Conservation (phyloP, 2,888 invertebrate genomes). For the Falcaria lacertinaria region DNA sequence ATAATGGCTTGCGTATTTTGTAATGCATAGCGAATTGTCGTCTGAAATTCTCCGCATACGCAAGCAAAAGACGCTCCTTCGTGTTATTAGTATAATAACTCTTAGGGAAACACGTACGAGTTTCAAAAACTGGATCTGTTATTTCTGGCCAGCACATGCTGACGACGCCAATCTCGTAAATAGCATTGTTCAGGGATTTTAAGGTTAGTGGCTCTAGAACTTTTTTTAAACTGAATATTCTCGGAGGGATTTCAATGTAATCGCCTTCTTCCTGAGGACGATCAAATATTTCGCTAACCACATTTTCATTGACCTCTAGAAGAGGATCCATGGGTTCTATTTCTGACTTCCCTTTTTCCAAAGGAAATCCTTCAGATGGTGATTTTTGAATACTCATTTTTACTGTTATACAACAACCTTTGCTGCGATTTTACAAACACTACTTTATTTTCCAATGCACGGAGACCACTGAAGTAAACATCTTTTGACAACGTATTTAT, state of each 20-base stretch:
- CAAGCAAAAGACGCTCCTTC: conserved; percentile 85
- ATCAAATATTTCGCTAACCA: conserved; percentile 47
- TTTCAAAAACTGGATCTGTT: conserved; percentile 76
- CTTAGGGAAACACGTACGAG: conserved; percentile 80
- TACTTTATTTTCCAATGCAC: background rate
- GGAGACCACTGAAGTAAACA: background rate
- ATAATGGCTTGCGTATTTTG: conserved; percentile 80
- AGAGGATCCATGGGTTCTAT: conserved; percentile 52
- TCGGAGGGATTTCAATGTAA: conserved; percentile 55
- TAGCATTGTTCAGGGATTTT: conserved; percentile 78
- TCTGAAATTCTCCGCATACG: conserved; percentile 89
- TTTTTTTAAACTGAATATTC: conserved; percentile 53
- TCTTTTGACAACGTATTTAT: too few relatives aligned
- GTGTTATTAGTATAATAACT: conserved; percentile 82
- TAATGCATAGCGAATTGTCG: conserved; percentile 82
- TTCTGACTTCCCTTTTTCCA: conserved; percentile 38
- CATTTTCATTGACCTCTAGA: conserved; percentile 63
- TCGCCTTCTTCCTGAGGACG: conserved; percentile 45
- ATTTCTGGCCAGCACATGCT: conserved; percentile 83
- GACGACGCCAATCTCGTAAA: conserved; percentile 81
- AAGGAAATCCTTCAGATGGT: conserved; percentile 25
- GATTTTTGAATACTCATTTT: background rate
- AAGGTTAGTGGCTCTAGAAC: conserved; percentile 62
- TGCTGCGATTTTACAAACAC: background rate
- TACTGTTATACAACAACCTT: background rate